Percentiles rank a stretch among this genome's conserved stretches.
Evolutionary conservation across 2,888 invertebrate species (phyloP).

Genomic region (Drosophila barbarae): DNA sequence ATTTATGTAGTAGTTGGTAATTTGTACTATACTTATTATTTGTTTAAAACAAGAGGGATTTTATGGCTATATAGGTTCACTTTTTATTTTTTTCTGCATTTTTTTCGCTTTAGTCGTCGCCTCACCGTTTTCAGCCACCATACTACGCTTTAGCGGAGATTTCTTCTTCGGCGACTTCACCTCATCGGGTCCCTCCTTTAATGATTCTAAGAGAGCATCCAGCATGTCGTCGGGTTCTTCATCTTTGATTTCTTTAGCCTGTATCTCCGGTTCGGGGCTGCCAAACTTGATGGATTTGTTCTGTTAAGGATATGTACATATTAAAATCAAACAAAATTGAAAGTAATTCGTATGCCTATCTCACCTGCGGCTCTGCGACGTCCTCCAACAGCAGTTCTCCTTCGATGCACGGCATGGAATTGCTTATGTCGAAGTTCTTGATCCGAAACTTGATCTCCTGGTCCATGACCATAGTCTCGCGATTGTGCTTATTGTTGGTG

Average conservation of each 20-base stretch:
- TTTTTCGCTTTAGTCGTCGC: slow-evolving; percentile 41
- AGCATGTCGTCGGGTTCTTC: slow-evolving; percentile 48
- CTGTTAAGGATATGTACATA: slow-evolving; percentile 28
- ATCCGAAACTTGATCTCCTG: slow-evolving; percentile 79
- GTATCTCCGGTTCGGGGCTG: slow-evolving; percentile 41
- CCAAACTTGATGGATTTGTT: slow-evolving; percentile 48
- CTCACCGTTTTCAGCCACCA: slow-evolving; percentile 25
- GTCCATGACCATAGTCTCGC: slow-evolving; percentile 76
- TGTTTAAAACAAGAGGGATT: slow-evolving; percentile 17
- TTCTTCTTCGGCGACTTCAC: slow-evolving; percentile 37
- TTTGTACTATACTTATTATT: slow-evolving; percentile 31
- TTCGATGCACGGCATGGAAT: slow-evolving; percentile 77
- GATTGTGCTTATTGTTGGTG: slow-evolving; percentile 53
- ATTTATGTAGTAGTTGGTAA: slow-evolving; percentile 11
- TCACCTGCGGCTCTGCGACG: slow-evolving; percentile 26
- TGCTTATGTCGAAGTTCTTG: slow-evolving; percentile 75
- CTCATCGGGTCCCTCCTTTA: slow-evolving; percentile 57
- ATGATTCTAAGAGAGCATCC: slow-evolving; percentile 59
- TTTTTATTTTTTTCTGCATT: slow-evolving; percentile 63
- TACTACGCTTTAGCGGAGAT: slow-evolving; percentile 49
- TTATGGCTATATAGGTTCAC: slow-evolving; percentile 53
- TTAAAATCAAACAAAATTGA: not conserved
- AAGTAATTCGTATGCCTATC: not conserved
- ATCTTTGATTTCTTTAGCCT: slow-evolving; percentile 23
- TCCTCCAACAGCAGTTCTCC: slow-evolving; percentile 71